A percentile compares a stretch with the other conserved stretches of the same genome.
phyloP scores from a whole-genome alignment of 1,140 invertebrate genomes.

The Anastrepha obliqua region DNA sequence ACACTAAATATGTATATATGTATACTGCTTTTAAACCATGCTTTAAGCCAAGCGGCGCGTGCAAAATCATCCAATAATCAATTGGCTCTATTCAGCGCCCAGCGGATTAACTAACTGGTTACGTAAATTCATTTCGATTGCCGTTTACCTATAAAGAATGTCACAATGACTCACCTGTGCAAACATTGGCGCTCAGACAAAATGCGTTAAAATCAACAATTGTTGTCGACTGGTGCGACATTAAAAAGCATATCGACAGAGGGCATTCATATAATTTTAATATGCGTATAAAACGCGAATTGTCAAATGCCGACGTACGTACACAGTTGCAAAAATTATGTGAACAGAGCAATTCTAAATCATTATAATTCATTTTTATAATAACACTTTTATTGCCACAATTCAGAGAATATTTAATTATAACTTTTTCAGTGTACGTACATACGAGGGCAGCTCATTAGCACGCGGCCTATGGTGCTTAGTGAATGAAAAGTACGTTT shows the following conservation, averaged over 20 bases:
- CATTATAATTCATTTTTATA: not conserved
- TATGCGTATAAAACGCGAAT: not conserved
- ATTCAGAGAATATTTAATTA: not conserved
- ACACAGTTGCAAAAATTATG: not conserved
- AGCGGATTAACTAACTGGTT: slow-evolving; percentile 22
- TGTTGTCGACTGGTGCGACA: not conserved
- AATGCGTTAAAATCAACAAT: slow-evolving; percentile 27
- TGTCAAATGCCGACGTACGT: not conserved
- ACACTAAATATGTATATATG: not conserved
- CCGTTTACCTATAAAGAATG: slow-evolving; percentile 19
- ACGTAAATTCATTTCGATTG: not conserved
- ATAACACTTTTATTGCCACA: not conserved
- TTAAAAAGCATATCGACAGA: not conserved
- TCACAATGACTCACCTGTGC: slow-evolving; percentile 2
- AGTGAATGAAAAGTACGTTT: no score
- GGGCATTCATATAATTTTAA: not conserved
- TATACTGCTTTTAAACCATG: not conserved
- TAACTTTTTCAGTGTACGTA: not conserved
- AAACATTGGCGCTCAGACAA: not conserved
- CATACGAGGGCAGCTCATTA: not conserved
- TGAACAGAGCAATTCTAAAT: not conserved
- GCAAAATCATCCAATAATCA: not conserved
- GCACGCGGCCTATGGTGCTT: no score
- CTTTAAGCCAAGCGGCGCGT: not conserved
- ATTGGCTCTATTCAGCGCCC: not conserved